phyloP scores from a whole-genome alignment of 2,113 vertebrate species.

The Sapajus apella region DNA sequence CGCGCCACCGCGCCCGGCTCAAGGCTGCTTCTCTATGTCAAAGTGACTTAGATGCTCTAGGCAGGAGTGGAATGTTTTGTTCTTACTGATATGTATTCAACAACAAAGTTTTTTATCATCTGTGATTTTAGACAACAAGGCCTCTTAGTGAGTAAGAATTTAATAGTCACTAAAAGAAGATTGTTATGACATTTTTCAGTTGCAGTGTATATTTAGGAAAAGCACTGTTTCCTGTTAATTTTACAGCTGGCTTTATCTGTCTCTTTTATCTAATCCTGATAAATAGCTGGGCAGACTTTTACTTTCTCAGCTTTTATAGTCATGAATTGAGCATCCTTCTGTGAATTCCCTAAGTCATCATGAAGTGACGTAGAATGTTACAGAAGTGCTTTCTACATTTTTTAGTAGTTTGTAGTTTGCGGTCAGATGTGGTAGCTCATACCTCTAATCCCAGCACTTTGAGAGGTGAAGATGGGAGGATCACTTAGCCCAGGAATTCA shows the following conservation, averaged over 20 bases:
- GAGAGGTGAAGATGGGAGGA: too few relatives aligned
- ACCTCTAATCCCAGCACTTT: too few relatives aligned
- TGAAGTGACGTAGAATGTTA: background rate
- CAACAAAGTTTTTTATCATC: background rate
- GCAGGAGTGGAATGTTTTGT: background rate
- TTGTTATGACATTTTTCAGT: background rate
- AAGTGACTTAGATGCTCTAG: background rate
- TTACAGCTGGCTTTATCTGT: background rate
- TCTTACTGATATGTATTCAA: background rate
- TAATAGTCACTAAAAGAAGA: slow-evolving; percentile 4
- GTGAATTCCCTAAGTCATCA: background rate
- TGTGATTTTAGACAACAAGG: background rate
- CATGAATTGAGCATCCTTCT: background rate
- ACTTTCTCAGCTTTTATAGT: background rate
- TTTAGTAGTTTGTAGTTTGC: background rate
- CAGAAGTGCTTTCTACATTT: background rate
- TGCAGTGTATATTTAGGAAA: background rate
- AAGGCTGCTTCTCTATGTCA: background rate
- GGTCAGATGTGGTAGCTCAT: too few relatives aligned
- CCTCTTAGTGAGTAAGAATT: slow-evolving; percentile 39
- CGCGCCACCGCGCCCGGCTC: background rate
- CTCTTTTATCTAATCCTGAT: background rate
- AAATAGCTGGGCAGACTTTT: background rate
- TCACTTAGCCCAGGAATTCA: too few relatives aligned
- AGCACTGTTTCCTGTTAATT: slow-evolving; percentile 18